Percentiles rank a stretch among this genome's conserved stretches.
phyloP scores from a whole-genome alignment of 2,797 vertebrate genomes.

The Pangasius larnaudii region DNA sequence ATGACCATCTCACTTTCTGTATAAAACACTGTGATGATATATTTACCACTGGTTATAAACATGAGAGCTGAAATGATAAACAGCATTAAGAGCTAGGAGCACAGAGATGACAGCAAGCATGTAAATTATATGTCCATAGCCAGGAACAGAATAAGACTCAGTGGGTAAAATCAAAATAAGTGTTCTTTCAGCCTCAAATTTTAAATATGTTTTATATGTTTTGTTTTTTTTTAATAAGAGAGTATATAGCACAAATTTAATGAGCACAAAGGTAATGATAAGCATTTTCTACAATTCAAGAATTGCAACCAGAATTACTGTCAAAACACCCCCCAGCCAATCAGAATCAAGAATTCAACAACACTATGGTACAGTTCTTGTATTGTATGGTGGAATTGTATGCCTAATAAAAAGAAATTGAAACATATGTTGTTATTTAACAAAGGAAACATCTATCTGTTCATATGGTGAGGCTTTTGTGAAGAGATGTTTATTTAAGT shows the following conservation, averaged over 20 bases:
- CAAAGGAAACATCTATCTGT: not conserved
- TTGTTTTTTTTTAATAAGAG: not conserved
- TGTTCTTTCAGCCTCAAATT: not conserved
- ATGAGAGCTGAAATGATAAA: conserved; percentile 36
- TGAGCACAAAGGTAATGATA: not conserved
- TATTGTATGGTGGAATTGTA: not conserved
- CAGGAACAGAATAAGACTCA: not conserved
- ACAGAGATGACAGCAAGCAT: conserved; percentile 4
- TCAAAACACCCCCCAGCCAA: too few relatives aligned
- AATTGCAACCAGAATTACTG: too few relatives aligned
- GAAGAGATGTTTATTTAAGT: not conserved
- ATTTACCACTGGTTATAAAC: conserved; percentile 30
- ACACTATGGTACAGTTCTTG: too few relatives aligned
- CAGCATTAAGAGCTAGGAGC: conserved; percentile 16
- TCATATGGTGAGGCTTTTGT: not conserved
- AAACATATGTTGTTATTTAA: not conserved
- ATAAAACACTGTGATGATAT: conserved; percentile 9
- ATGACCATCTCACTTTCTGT: conserved; percentile 4
- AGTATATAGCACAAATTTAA: not conserved
- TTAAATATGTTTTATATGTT: not conserved
- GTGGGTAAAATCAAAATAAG: not conserved
- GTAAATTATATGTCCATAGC: conserved; percentile 1
- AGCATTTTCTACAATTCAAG: not conserved
- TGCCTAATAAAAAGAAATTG: not conserved
- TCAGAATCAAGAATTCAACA: too few relatives aligned